Evolutionary conservation across 2,797 vertebrate species (phyloP).

Genomic region (Heteromormyrus szaboi): DNA sequence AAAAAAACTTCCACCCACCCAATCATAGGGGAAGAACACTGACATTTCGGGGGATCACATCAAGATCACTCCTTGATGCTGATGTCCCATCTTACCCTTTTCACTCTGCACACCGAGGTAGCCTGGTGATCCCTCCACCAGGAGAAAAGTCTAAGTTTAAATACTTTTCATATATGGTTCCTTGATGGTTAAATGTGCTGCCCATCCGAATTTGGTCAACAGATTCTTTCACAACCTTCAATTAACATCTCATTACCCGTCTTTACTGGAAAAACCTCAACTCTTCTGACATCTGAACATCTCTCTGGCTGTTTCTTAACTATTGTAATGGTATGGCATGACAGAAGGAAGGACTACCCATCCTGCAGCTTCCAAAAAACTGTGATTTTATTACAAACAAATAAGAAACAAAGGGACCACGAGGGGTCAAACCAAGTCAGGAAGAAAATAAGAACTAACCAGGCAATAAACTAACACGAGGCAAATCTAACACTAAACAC

Average conservation of each 20-base stretch:
- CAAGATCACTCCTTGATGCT: neutral
- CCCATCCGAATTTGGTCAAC: neutral
- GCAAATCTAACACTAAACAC: too few species aligned
- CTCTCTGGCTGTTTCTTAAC: neutral
- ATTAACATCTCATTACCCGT: neutral
- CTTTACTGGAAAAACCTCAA: neutral
- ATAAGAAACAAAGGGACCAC: neutral
- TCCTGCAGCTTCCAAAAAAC: neutral
- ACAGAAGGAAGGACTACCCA: neutral
- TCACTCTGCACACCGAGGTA: neutral
- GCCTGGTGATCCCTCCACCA: neutral
- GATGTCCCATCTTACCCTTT: neutral
- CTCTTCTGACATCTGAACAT: neutral
- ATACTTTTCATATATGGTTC: neutral
- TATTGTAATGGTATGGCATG: neutral
- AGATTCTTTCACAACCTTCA: neutral
- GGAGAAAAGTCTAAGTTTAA: neutral
- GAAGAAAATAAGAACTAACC: neutral
- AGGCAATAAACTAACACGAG: neutral
- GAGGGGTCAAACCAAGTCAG: neutral
- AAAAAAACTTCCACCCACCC: too few species aligned
- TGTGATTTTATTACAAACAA: neutral
- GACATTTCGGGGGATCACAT: too few species aligned
- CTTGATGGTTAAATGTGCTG: neutral
- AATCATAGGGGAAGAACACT: too few species aligned